A percentile compares a stretch with the other conserved stretches of the same genome.
Conservation (phyloP, 2,113 vertebrate species). For the Oenanthe oenanthe region DNA sequence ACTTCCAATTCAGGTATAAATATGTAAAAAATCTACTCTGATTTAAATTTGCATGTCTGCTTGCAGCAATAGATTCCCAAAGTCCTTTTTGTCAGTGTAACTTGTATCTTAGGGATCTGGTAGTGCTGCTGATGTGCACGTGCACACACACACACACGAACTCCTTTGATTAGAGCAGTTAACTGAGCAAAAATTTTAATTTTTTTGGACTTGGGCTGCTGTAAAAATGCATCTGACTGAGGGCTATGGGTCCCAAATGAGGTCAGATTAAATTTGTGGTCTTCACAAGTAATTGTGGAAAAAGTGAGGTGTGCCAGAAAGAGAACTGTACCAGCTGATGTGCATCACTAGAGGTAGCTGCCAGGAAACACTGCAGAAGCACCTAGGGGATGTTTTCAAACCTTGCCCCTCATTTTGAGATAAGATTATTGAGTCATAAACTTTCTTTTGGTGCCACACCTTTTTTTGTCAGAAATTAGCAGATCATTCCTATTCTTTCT, state of each 20-base stretch:
- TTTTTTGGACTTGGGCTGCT: background rate
- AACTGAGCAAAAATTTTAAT: background rate
- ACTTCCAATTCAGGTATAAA: background rate
- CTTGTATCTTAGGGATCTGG: background rate
- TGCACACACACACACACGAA: rapidly evolving
- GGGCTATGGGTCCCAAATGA: background rate
- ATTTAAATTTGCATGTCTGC: background rate
- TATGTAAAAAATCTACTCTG: background rate
- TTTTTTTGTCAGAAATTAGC: background rate
- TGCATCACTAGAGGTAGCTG: background rate
- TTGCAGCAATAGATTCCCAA: background rate
- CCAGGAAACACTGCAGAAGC: background rate
- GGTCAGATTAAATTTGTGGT: background rate
- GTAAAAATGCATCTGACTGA: background rate
- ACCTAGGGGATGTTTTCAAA: background rate
- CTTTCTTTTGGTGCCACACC: background rate
- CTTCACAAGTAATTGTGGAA: background rate
- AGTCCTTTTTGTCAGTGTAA: background rate
- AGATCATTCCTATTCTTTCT: background rate
- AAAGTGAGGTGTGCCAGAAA: background rate
- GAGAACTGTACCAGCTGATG: background rate
- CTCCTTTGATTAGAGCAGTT: background rate
- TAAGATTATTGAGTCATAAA: background rate
- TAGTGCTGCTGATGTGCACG: background rate
- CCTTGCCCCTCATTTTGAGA: background rate